Evolutionary conservation across 2,797 vertebrate genomes (phyloP).

Genomic region (Cirrhinus mrigala): DNA sequence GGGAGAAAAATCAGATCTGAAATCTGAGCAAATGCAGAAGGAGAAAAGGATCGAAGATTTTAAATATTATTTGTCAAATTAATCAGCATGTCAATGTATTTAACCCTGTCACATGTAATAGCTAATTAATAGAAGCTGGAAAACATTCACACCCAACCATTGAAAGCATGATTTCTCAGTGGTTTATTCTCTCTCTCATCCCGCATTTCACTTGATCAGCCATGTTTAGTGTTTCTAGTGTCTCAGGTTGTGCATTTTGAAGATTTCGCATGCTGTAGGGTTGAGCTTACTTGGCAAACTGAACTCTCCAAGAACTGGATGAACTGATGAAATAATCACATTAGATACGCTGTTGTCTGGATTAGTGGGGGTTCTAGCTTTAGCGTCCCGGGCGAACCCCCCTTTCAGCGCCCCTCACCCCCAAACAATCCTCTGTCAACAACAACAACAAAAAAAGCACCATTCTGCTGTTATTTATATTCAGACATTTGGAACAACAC

Average conservation of each 20-base stretch:
- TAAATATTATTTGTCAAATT: slow-evolving; percentile 72
- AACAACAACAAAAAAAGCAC: background rate
- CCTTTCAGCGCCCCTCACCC: background rate
- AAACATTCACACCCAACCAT: slow-evolving; percentile 58
- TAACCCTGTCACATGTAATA: slow-evolving; percentile 68
- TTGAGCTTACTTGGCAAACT: background rate
- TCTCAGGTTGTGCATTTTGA: background rate
- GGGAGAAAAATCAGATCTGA: background rate
- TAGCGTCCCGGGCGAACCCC: background rate
- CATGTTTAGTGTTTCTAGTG: slow-evolving; percentile 2
- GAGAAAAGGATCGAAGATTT: slow-evolving; percentile 28
- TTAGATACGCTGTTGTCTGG: background rate
- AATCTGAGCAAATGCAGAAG: background rate
- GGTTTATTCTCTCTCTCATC: background rate
- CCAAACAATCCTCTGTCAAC: background rate
- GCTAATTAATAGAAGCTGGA: slow-evolving; percentile 71
- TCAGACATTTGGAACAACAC: too few species aligned
- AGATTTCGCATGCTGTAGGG: background rate
- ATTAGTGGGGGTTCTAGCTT: background rate
- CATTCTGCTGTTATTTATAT: background rate
- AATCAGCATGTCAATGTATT: slow-evolving; percentile 75
- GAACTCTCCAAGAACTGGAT: background rate
- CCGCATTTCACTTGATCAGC: background rate
- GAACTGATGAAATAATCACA: background rate
- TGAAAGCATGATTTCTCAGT: background rate